phyloP scores from a whole-genome alignment of 2,113 vertebrate genomes.

The Verasper variegatus region DNA sequence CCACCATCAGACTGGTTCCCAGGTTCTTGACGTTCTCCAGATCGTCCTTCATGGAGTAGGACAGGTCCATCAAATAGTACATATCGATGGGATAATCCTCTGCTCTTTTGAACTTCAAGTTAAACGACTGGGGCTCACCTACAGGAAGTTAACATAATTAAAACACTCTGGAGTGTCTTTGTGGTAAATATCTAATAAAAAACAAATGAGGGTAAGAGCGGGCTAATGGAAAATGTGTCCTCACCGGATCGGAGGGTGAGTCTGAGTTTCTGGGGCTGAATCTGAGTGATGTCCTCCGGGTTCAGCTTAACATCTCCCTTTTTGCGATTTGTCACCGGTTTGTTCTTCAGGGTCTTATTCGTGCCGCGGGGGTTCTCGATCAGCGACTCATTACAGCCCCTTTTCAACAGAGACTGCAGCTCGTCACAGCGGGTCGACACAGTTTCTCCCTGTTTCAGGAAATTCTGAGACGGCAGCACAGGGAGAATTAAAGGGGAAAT shows the following conservation, averaged over 20 bases:
- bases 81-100: conserved; percentile 98
- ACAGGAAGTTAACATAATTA: conserved; percentile 2
- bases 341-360: conserved; percentile 78
- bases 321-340: conserved; percentile 88
- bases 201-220: neutral
- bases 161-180: neutral
- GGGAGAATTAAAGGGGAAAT: neutral
- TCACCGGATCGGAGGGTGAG: conserved; percentile 91
- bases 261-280: conserved; percentile 93
- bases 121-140: conserved; percentile 94
- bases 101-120: conserved; percentile 93
- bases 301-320: conserved; percentile 85
- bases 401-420: conserved; percentile 87
- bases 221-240: neutral
- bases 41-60: conserved; percentile 98
- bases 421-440: conserved; percentile 95
- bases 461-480: conserved; percentile 73
- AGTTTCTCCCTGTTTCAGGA: conserved; percentile 94
- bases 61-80: conserved; percentile 99
- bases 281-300: conserved; percentile 94
- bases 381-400: conserved; percentile 83
- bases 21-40: conserved; percentile 98
- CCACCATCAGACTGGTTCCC: conserved; percentile 90
- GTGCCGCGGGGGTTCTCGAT: conserved; percentile 91
- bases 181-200: neutral